Conservation (phyloP, 2,888 invertebrate genomes). For the Sericinus montela region DNA sequence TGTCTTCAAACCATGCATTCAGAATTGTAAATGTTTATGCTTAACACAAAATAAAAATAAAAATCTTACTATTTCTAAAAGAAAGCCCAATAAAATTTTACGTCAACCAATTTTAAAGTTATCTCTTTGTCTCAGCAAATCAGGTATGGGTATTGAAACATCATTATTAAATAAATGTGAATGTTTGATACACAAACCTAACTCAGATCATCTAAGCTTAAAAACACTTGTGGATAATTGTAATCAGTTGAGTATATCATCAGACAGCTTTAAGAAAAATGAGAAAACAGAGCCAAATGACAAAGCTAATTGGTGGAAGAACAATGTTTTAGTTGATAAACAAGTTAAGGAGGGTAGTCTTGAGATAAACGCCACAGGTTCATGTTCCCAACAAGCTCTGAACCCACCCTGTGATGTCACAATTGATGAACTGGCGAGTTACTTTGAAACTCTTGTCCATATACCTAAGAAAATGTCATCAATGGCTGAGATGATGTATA, state of each 20-base stretch:
- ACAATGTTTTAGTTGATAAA: conserved; percentile 33
- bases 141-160: conserved; percentile 29
- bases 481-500: conserved; percentile 99
- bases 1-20: conserved; percentile 29
- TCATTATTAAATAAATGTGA: conserved; percentile 29
- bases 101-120: conserved; percentile 79
- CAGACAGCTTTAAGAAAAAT: conserved; percentile 30
- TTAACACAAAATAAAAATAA: conserved; percentile 38
- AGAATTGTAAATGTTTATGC: conserved; percentile 50
- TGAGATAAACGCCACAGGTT: conserved; percentile 51
- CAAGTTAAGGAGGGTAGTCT: conserved; percentile 36
- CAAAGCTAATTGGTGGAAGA: conserved; percentile 56
- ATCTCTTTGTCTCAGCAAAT: conserved; percentile 43
- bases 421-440: conserved; percentile 96
- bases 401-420: conserved; percentile 90
- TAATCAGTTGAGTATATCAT: conserved; percentile 64
- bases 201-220: conserved; percentile 49
- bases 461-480: conserved; percentile 98
- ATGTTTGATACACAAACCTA: conserved; percentile 27
- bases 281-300: conserved; percentile 29
- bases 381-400: conserved; percentile 89
- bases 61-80: conserved; percentile 50
- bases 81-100: conserved; percentile 67
- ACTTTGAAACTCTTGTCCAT: conserved; percentile 96
- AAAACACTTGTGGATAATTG: conserved; percentile 65